Base-by-base conservation (phyloP, 35 echinoderm and acorn worm genomes). In the Ptychodera flava region DNA sequence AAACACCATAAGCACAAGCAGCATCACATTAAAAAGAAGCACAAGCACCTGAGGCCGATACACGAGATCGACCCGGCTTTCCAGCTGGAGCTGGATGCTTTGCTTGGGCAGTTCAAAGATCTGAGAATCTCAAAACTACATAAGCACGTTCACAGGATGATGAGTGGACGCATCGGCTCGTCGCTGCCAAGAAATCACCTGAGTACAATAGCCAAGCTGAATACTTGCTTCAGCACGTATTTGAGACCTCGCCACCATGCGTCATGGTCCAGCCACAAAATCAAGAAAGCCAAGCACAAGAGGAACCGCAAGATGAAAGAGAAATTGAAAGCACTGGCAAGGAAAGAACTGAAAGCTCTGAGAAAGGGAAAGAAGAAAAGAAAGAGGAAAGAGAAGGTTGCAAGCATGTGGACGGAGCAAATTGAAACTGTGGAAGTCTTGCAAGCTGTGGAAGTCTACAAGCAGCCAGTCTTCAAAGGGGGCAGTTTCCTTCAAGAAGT, bases 41-140 rank as follows among this genome's bases (percentile, higher is more conserved):
- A 85, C 33, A 99, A 94, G 79, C 90, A 94, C 52, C 82, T 90
- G 31, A 82, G 90, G 75, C 45, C 45, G 6, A 64, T 64, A 12
- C 45, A 64, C 22, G 45, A 64, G 45, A 83, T 99, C 36, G 94
- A 90, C 35, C 96, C 96, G 10, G 90, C 93, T 34, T 99, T 99
- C 33, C 37, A 94, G 34, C 94, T 99, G 88, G 96, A 99, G 80
- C 83, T 99, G 35, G 96, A 99, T 81, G 86, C 96, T 16, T 83
- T 99, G 77, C 85, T 94, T 35, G 77, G 90, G 29, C 89, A 92
- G 83, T 87, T 99, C 81, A 77, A 90, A 37, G 91, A 84, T 29
- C 36, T 99, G 32, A 84, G 79, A 35, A 64, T 64, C 6, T 64
- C 45, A 12, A 64, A 64, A 64, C 45, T 64, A 22, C 45, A 64